Evolutionary conservation across 2,113 vertebrate genomes (phyloP), one percentile per base, ranked within the genome.

Genomic region (Brachionichthys hirsutus): DNA sequence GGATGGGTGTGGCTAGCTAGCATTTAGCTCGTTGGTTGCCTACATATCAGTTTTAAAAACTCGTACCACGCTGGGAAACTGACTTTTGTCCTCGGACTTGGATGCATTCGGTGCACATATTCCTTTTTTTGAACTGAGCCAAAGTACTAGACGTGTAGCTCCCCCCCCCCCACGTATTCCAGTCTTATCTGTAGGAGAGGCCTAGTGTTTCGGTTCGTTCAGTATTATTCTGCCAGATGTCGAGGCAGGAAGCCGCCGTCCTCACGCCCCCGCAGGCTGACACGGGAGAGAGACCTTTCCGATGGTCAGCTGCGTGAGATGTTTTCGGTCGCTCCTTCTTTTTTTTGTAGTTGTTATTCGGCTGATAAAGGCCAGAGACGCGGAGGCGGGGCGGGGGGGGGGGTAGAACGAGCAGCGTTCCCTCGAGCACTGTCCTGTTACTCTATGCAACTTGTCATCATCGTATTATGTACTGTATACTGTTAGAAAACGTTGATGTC

Each of bases 81-180:
- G 68, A 66, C 57, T 67, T 79, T 78, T 85, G 74, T 84, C 69
- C 61, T 71, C 52, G 65, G 61, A 75, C 59, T 67, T 68, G 57
- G 77, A 80, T 81, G 82, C 83, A 75, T 84, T 82, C 47, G 18
- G 76, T 86, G 87, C 83, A 88, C 79, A 87, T 85, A 77, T 83
- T 88, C 69, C 72, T 77, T 80, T 71, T 70, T 65, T 65, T 85
- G 69, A 80, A 87, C 87, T 89, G 87, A 91, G 89, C 88, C 88
- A 91, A 89, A 87, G 86, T 85, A 78, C 73, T 80, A 73, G 46
- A 72, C 69, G 70, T 79, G 38, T 78, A 84, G 71, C n/a, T n/a
- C n/a, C n/a, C n/a, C n/a, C n/a, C n/a, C n/a, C 30, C 69, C 70
- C 69, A 80, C 77, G n/a, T 81, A 82, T 70, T 81, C 77, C 12